Evolutionary conservation across 2,797 vertebrate species (phyloP), one percentile per base, ranked within the genome.

Genomic region (Myoxocephalus aenaeus): DNA sequence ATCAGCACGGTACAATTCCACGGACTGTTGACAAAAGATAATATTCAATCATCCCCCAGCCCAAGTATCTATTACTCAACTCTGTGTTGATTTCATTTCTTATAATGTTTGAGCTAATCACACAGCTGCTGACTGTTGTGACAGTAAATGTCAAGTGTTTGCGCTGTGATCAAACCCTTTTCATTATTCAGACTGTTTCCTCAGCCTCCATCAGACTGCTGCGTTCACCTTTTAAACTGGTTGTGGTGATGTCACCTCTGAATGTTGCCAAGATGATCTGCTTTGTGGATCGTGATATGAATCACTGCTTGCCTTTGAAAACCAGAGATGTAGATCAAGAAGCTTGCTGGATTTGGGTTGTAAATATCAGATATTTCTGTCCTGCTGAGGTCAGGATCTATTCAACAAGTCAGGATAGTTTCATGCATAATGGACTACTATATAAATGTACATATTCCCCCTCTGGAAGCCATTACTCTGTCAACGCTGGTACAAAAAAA

Each of bases 331-430:
- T 53, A 36, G n/a, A 79, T 42, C n/a, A 63, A 63, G n/a, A 75
- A 38, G 14, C 17, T 8, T 3, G 40, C 13, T 48, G 38, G 53
- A 81, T 82, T 51, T 54, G 17, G 3, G n/a, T 14, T 67, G 42
- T 77, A 75, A 79, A 78, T 80, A 64, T 65, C 65, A 72, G 38
- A 67, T 56, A 64, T 62, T 62, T 76, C 27, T 15, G n/a, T 81
- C 53, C 38, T n/a, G 56, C 62, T 74, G 11, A 59, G 54, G 80
- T 73, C 53, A 50, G 9, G 40, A 34, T 7, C 7, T 20, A 51
- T 68, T 73, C 15, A 10, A 69, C 38, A 72, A 65, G 72, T 29
- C 46, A 12, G 1, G 14, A n/a, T 38, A 7, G 18, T 27, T 73
- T 17, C 32, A 78, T 70, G 65, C 57, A 56, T 71, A 76, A 87